phyloP scores from a whole-genome alignment of 2,888 invertebrate species.

The Cyclophora albipunctata region DNA sequence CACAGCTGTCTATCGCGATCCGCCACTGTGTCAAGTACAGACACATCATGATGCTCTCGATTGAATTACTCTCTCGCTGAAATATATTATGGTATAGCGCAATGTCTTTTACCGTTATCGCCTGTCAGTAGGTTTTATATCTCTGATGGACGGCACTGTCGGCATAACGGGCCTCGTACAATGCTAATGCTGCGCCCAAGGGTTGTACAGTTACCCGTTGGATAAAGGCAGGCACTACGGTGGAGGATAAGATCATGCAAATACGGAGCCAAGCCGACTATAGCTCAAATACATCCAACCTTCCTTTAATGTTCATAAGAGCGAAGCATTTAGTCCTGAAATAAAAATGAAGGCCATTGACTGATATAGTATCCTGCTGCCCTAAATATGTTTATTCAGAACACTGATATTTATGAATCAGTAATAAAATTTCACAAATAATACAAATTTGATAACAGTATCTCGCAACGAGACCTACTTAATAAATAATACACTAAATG shows the following conservation, averaged over 20 bases:
- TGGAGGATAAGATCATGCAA: no score
- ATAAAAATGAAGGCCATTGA: no score
- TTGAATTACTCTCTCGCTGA: slow-evolving; percentile 30
- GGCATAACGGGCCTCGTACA: slow-evolving; percentile 47
- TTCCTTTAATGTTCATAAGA: no score
- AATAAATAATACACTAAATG: no score
- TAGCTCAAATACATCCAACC: no score
- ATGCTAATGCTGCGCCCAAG: slow-evolving; percentile 26
- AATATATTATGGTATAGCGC: slow-evolving; percentile 10
- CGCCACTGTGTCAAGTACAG: slow-evolving; percentile 26
- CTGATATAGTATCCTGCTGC: no score
- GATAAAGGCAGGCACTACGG: neutral
- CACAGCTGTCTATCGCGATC: slow-evolving; percentile 12
- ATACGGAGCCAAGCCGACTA: no score
- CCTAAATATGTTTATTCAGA: no score
- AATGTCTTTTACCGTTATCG: slow-evolving; percentile 57
- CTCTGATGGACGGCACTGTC: slow-evolving; percentile 52
- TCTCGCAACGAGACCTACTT: neutral
- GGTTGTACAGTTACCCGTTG: slow-evolving; percentile 31
- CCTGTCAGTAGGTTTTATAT: slow-evolving; percentile 52
- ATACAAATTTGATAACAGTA: neutral
- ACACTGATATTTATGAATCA: no score
- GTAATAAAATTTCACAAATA: neutral
- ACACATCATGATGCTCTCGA: slow-evolving; percentile 29
- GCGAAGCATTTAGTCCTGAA: no score